Conservation (phyloP, 2,797 vertebrate genomes). For the Poeciliopsis infans region DNA sequence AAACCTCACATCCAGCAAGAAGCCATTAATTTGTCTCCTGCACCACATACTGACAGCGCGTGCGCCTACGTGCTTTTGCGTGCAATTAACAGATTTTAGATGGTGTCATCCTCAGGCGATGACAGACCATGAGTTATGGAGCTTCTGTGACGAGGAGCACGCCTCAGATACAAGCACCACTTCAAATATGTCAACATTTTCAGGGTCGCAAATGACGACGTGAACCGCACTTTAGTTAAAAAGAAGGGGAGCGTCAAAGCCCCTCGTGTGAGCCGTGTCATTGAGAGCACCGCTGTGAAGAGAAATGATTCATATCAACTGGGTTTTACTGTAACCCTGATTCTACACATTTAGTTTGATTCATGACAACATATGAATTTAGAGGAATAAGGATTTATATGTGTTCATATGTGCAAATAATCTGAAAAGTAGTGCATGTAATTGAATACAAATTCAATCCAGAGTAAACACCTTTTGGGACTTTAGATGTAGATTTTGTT, state of each 20-base stretch:
- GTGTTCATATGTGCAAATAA: background rate
- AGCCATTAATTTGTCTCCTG: slow-evolving; percentile 26
- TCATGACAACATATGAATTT: background rate
- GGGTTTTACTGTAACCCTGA: background rate
- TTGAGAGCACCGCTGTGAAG: background rate
- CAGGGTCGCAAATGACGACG: slow-evolving; percentile 23
- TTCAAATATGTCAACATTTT: slow-evolving; percentile 9
- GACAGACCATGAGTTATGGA: slow-evolving; percentile 63
- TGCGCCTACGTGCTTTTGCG: slow-evolving; percentile 35
- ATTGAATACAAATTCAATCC: background rate
- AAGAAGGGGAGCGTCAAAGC: slow-evolving; percentile 21
- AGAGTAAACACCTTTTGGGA: background rate
- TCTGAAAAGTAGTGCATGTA: background rate
- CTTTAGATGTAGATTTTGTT: background rate
- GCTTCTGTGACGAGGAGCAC: slow-evolving; percentile 24
- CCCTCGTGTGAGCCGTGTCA: background rate
- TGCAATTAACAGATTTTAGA: slow-evolving; percentile 62
- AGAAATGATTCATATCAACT: slow-evolving; percentile 1
- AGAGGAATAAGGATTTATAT: background rate
- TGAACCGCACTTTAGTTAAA: slow-evolving; percentile 38
- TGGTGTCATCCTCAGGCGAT: slow-evolving; percentile 56
- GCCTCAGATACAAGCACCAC: slow-evolving; percentile 21
- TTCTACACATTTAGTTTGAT: background rate
- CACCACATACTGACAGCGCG: slow-evolving; percentile 47
- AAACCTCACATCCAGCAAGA: slow-evolving; percentile 15